Evolutionary conservation across 2,888 invertebrate genomes (phyloP), one percentile per base, ranked within the genome.

Genomic region (Morinoia aosen): DNA sequence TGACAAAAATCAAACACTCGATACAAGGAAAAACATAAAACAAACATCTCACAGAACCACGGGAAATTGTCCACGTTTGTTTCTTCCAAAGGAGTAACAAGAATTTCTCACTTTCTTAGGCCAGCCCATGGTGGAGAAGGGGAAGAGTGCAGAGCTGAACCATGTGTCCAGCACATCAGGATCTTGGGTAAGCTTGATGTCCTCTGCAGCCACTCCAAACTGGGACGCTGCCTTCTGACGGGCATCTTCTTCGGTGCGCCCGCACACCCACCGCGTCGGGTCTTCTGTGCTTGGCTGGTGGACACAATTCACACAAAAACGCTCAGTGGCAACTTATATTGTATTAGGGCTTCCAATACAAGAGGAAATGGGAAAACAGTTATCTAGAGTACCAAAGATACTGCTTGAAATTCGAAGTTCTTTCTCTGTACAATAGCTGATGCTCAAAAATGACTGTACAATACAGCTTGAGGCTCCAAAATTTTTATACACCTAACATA

Each of bases 161-260:
- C 99, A 99, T 0, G 99, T 99, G 97, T 99, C 99, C 96, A 99
- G 97, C 0, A 99, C 99, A 97, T 99, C 99, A 91, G 99, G 98
- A 97, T 99, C 99, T 97, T 98, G 98, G 95, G 97, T 97, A 19
- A 98, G 97, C 57, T 97, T 97, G 96, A 98, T 97, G 39, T 97
- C 97, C 12, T 96, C 96, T 10, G 97, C 96, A 4, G 98, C 97
- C 7, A 98, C 98, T 19, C 97, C 97, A 97, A 98, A 98, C 97
- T 98, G 98, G 48, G 98, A 97, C 0, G 98, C 98, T 0, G 99
- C 99, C 97, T 99, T 99, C 88, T 97, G 97, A 58, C 98, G 97
- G 0, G 99, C 99, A 97, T 99, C 99, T 40, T 98, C 98, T 97
- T 98, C 98, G 61, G 97, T 97, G 96, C 98, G 97, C 0, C 98